These are phyloP conservation scores for Phorcus lineatus DNA, from an alignment of 2,888 invertebrate genomes.

Conservation along the genomic window DNA sequence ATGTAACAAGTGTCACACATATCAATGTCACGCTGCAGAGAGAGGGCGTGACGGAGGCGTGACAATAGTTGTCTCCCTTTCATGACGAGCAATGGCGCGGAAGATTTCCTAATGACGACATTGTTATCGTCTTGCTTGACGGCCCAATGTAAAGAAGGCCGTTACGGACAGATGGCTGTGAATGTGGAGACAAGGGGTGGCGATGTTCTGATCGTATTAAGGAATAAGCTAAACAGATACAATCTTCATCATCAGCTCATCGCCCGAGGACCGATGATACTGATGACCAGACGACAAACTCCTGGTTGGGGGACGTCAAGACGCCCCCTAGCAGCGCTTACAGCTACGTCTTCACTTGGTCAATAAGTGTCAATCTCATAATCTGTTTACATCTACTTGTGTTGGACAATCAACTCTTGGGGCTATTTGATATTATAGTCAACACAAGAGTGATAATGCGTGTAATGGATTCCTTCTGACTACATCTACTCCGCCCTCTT, in stretches of 20 bases:
- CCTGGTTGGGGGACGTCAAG: neutral
- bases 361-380: neutral
- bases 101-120: neutral
- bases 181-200: neutral
- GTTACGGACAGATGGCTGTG: neutral
- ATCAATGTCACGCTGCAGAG: neutral
- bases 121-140: neutral
- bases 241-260: neutral
- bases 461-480: neutral
- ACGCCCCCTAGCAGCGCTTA: neutral
- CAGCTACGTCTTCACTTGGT: neutral
- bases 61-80: neutral
- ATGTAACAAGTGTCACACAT: conserved; percentile 5
- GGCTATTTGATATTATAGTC: neutral
- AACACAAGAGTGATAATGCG: neutral
- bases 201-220: conserved; percentile 6
- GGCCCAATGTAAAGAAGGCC: neutral
- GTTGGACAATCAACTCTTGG: neutral
- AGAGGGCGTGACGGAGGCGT: neutral
- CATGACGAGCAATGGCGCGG: neutral
- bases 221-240: conserved; percentile 6
- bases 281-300: neutral
- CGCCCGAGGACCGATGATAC: neutral
- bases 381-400: conserved; percentile 1
- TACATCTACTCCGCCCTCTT: neutral